Evolutionary conservation across 1,140 invertebrate genomes (phyloP).

Genomic region (Cydia amplana): DNA sequence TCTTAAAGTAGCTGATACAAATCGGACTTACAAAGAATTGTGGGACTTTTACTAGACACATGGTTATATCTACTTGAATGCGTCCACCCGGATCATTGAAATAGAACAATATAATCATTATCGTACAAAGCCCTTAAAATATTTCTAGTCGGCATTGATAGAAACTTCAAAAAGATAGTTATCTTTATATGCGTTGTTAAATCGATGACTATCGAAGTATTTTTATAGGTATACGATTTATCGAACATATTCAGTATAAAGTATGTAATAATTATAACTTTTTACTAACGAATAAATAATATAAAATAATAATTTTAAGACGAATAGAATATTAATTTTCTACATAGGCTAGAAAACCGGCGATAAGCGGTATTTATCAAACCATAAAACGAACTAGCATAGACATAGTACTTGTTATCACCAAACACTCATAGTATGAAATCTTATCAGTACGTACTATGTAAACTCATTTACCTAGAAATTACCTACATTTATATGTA

Average conservation of each 20-base stretch:
- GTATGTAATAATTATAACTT: too few species aligned
- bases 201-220: not conserved
- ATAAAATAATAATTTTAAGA: not conserved
- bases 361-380: slow-evolving; percentile 1
- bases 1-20: too few species aligned
- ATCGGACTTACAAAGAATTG: not conserved
- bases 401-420: not conserved
- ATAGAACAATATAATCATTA: not conserved
- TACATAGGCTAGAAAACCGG: not conserved
- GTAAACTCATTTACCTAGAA: not conserved
- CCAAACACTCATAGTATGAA: not conserved
- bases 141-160: slow-evolving; percentile 7
- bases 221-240: not conserved
- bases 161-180: not conserved
- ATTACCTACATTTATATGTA: not conserved
- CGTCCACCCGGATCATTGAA: not conserved
- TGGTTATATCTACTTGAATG: too few species aligned
- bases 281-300: too few species aligned
- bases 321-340: not conserved
- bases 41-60: not conserved
- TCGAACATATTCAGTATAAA: not conserved
- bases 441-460: not conserved
- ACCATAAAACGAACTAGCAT: not conserved
- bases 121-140: slow-evolving; percentile 6
- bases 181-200: slow-evolving; percentile 2